phyloP scores from a whole-genome alignment of 2,113 vertebrate genomes.

The Epinephelus cyanopodus region DNA sequence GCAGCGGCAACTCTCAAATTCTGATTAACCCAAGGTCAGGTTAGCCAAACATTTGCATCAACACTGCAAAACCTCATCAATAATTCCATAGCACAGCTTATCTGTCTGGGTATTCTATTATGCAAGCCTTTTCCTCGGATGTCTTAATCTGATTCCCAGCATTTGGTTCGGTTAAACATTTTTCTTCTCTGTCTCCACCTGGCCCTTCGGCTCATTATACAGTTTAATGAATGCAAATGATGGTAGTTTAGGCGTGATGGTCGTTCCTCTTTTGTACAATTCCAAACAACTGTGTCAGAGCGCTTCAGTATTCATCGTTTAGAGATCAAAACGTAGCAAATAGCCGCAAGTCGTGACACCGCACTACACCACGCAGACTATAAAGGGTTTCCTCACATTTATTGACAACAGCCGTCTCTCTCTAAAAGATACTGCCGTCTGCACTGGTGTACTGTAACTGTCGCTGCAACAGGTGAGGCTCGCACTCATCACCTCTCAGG shows the following conservation, averaged over 20 bases:
- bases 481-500: not conserved
- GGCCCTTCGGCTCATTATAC: slow-evolving; percentile 53
- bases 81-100: slow-evolving; percentile 66
- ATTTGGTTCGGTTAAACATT: slow-evolving; percentile 64
- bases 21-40: slow-evolving; percentile 75
- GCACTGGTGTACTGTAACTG: not conserved
- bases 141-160: slow-evolving; percentile 68
- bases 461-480: not conserved
- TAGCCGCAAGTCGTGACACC: not conserved
- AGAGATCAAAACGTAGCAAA: slow-evolving; percentile 31
- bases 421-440: not conserved
- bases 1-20: slow-evolving; percentile 56
- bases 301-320: not conserved
- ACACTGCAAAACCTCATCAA: slow-evolving; percentile 65
- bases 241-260: not conserved
- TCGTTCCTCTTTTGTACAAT: not conserved
- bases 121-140: slow-evolving; percentile 51
- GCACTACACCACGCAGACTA: not conserved
- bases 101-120: slow-evolving; percentile 69
- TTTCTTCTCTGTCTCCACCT: slow-evolving; percentile 36
- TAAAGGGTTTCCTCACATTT: slow-evolving; percentile 9
- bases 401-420: not conserved
- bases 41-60: slow-evolving; percentile 69
- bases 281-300: not conserved
- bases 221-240: slow-evolving; percentile 70